Evolutionary conservation across 2,888 invertebrate species (phyloP), one percentile per base, ranked within the genome.

Genomic region (Drosophila borborema): DNA sequence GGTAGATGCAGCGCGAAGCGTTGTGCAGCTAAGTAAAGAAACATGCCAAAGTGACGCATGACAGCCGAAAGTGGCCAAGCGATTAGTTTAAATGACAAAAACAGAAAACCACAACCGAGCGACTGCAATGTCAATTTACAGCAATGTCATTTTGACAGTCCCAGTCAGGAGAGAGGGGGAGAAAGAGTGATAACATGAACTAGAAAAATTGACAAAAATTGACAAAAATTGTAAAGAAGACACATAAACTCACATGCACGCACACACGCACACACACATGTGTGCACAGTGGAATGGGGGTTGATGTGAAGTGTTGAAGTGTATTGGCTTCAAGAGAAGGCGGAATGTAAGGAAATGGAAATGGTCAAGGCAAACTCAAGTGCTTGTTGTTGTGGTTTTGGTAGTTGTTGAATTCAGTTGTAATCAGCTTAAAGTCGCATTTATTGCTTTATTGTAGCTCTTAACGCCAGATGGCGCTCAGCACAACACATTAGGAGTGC

Each of bases 81-180:
- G 77, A 81, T 81, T 81, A 81, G 83, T 80, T 80, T 66, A 80
- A 80, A 77, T 80, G 83, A 53, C 80, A 80, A 65, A 66, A 54
- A 51, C 56, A 74, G 72, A 65, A 65, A 74, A 65, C 64, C 58
- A 36, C 54, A 70, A 46, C 54, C 55, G 9, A 64, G 40, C 55
- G 38, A 70, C 60, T 67, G 71, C 81, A 70, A 58, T 66, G 70
- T 66, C 76, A 75, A 75, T 67, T 62, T 65, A 54, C 63, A 62
- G 68, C 38, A 55, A 66, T 65, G 73, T 72, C 71, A 79, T 63
- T 73, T 64, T 67, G 70, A 64, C 76, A 82, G 64, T 18, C 16
- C 6, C 40, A 51, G 36, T 7, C 43, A 1, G 2, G 10, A 28
- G 23, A 46, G 8, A 16, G 46, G 7, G 8, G 0, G 23, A 46